Base-by-base conservation (phyloP, 2,797 vertebrate species). In the Gallinago stenura region DNA sequence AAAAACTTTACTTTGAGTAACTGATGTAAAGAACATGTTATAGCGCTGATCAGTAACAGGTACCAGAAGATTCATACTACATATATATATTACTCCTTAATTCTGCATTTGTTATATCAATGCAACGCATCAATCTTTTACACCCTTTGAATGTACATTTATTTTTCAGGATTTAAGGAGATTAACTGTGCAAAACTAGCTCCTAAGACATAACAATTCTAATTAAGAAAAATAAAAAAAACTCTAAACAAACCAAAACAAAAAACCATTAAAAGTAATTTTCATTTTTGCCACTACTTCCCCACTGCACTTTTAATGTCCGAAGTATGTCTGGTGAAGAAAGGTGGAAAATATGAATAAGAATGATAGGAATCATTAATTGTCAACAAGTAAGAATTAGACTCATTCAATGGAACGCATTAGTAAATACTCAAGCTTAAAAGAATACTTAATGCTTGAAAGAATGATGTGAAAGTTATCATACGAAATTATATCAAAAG, bases 361-460 rank as follows among this genome's bases (percentile, higher is more conserved):
- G 35, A 94, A 94, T 41, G 1, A 60, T 72, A 12, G 62, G 94
- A 92, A 16, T 30, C 51, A 87, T 90, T 85, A 80, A 26, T 20
- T 68, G 53, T 79, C 56, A 96, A 87, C 11, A 80, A 83, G 62
- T 69, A 78, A 75, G 39, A 93, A 61, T 89, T 54, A 90, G 71
- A 25, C 28, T 24, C 75, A 62, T 37, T 88, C 64, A 76, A 22
- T 35, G 15, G 54, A 91, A 72, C 15, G 61, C 33, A 66, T 80
- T 65, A 96, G 77, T 64, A 95, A 72, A 84, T 65, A 81, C 15
- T 79, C 58, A 39, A 85, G 37, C 78, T 90, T 89, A 53, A 41
- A 87, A 79, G 72, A 50, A 89, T 35, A 71, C 9, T 81, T 94
- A 81, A 26, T 31, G 84, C 56, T 90, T 91, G n/a, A 56, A 72